A percentile compares a stretch with the other conserved stretches of the same genome.
These are phyloP conservation scores for Montifringilla adamsi DNA, from an alignment of 2,113 vertebrate genomes.

Conservation along the genomic window DNA sequence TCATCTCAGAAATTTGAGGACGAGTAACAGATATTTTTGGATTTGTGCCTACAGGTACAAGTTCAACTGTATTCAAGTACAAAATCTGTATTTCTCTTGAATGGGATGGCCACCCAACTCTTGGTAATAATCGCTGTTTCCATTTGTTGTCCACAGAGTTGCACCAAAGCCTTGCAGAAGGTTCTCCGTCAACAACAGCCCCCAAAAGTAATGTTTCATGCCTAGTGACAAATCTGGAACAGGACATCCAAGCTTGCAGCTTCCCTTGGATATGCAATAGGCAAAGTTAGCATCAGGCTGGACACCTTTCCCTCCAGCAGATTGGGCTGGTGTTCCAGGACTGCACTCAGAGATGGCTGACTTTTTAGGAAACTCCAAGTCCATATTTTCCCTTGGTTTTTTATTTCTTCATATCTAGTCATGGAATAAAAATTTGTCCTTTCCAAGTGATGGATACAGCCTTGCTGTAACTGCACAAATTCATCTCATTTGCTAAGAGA, in stretches of 20 bases:
- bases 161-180: not conserved
- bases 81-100: not conserved
- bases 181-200: not conserved
- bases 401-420: not conserved
- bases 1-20: not conserved
- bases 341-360: not conserved
- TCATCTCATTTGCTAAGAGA: not conserved
- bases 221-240: not conserved
- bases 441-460: not conserved
- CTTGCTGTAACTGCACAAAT: not conserved
- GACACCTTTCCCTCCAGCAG: not conserved
- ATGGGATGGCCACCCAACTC: not conserved
- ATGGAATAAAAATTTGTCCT: not conserved
- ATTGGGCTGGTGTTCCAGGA: not conserved
- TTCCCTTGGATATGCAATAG: not conserved
- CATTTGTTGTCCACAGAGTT: fast-evolving
- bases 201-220: not conserved
- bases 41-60: not conserved
- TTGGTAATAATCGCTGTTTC: fast-evolving
- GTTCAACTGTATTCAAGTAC: not conserved
- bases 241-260: not conserved
- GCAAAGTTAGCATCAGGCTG: not conserved
- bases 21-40: not conserved
- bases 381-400: not conserved
- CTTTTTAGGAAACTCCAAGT: not conserved